phyloP scores from a whole-genome alignment of 2,888 invertebrate species.

The Trichogramma dendrolimi region DNA sequence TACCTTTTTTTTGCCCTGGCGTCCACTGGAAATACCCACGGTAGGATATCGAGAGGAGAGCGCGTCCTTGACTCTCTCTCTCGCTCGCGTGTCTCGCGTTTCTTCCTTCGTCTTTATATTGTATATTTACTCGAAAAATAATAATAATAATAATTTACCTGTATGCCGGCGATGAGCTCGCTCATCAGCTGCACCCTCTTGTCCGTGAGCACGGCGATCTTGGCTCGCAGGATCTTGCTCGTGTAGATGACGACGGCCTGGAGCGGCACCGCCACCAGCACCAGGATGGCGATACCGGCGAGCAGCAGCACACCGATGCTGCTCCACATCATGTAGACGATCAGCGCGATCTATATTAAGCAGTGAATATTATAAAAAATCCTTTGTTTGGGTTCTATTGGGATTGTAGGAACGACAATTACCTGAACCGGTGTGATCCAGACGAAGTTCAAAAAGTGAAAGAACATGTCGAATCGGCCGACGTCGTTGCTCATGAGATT shows the following conservation, averaged over 20 bases:
- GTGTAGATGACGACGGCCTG: constrained; percentile 55
- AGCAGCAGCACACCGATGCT: constrained; percentile 56
- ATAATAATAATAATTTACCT: constrained; percentile 56
- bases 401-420: constrained; percentile 5
- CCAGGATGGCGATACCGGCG: constrained; percentile 73
- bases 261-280: constrained; percentile 76
- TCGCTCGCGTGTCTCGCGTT: no score
- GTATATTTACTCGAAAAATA: background rate
- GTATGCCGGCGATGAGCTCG: constrained; percentile 89
- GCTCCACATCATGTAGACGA: constrained; percentile 40
- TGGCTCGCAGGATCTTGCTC: constrained; percentile 60
- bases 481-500: constrained; percentile 94
- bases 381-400: background rate
- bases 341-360: constrained; percentile 33
- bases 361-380: background rate
- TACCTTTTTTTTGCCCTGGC: no score
- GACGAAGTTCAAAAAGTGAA: constrained; percentile 78
- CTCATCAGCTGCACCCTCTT: constrained; percentile 89
- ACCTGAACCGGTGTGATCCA: constrained; percentile 78
- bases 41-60: no score
- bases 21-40: no score
- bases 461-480: constrained; percentile 81
- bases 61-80: no score
- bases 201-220: constrained; percentile 82
- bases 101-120: no score